A percentile compares a stretch with the other conserved stretches of the same genome.
These are phyloP conservation scores for Aphodius sticticus DNA, from an alignment of 2,888 invertebrate genomes.

Conservation along the genomic window DNA sequence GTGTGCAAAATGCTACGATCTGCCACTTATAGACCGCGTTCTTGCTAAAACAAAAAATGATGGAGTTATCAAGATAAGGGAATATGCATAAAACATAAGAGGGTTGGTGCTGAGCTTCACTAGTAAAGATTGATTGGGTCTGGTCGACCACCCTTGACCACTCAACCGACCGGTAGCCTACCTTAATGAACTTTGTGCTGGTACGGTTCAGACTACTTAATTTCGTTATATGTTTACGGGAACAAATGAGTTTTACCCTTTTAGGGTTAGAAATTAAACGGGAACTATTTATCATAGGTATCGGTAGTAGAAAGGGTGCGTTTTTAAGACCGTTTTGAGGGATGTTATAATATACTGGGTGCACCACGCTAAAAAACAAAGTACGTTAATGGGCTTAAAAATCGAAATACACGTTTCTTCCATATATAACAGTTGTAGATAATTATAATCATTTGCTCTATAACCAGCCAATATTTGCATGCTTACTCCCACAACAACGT, in stretches of 20 bases:
- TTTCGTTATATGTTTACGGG: conserved; percentile 15
- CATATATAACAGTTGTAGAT: too few relatives aligned
- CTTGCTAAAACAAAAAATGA: conserved; percentile 11
- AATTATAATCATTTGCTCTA: too few relatives aligned
- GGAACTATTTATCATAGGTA: not conserved
- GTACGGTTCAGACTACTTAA: conserved; percentile 20
- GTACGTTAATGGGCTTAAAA: too few relatives aligned
- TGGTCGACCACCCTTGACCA: conserved; percentile 31
- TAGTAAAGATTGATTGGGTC: conserved; percentile 30
- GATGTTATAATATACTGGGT: not conserved
- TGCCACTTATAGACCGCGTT: not conserved
- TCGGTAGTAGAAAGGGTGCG: not conserved
- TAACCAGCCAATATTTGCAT: too few relatives aligned
- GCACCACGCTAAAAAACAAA: too few relatives aligned
- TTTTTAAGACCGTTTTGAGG: not conserved
- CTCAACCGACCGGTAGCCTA: conserved; percentile 28
- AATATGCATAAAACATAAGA: conserved; percentile 34
- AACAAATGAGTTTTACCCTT: conserved; percentile 34
- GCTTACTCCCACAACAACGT: too few relatives aligned
- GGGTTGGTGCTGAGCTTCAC: conserved; percentile 26
- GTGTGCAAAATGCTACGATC: conserved; percentile 29
- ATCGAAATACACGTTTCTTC: too few relatives aligned
- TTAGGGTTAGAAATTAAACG: conserved; percentile 27
- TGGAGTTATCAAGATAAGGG: conserved; percentile 30
- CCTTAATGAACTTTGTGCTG: conserved; percentile 22